These are phyloP conservation scores for Enteromius radiatus DNA, from an alignment of 2,797 vertebrate species.

Conservation along the genomic window DNA sequence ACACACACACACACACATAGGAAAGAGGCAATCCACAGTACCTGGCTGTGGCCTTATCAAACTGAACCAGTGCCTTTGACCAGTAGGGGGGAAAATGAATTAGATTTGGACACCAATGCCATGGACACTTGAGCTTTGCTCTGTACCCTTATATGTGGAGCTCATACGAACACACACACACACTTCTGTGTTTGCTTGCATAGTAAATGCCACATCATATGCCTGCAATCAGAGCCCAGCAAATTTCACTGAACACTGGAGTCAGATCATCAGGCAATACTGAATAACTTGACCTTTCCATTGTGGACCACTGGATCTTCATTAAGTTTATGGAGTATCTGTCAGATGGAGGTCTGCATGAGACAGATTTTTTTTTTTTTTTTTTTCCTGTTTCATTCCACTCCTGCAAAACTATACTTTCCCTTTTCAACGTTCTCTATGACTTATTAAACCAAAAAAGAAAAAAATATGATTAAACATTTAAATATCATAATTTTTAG, in stretches of 20 bases:
- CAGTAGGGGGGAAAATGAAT: constrained; percentile 71
- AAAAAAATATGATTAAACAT: no score
- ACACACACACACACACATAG: constrained; percentile 12
- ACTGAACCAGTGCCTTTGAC: constrained; percentile 65
- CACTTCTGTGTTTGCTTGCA: neutral
- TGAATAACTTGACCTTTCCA: constrained; percentile 36
- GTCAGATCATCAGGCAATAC: constrained; percentile 35
- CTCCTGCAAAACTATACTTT: neutral
- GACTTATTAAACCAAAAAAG: neutral
- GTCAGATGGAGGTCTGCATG: neutral
- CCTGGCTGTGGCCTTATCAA: constrained; percentile 66
- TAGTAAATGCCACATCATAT: constrained; percentile 36
- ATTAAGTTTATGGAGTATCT: constrained; percentile 38
- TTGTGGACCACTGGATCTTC: constrained; percentile 31
- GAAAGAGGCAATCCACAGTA: constrained; percentile 27
- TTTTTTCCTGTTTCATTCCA: neutral
- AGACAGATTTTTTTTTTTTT: neutral
- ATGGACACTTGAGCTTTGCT: constrained; percentile 44
- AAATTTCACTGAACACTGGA: constrained; percentile 37
- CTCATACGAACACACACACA: constrained; percentile 21
- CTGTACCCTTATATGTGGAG: constrained; percentile 43
- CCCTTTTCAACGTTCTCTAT: neutral
- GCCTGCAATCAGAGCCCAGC: constrained; percentile 18
- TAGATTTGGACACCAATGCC: constrained; percentile 61
- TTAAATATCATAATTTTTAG: no score